Evolutionary conservation across 2,113 vertebrate species (phyloP), one percentile per base, ranked within the genome.

Genomic region (Ia io): DNA sequence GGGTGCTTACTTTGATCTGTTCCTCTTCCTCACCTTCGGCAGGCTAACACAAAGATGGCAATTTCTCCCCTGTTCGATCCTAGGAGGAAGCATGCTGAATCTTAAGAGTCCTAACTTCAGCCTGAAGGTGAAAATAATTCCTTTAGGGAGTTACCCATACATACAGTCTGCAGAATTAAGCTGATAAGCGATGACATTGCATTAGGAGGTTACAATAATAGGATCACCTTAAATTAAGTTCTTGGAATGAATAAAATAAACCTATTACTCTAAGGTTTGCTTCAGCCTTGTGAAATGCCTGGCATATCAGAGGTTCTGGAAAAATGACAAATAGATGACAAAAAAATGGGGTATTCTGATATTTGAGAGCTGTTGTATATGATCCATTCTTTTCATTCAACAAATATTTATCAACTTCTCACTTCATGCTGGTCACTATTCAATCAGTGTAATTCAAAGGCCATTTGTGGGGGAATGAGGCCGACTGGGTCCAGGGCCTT

Each of bases 211-310:
- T 79, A 79, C 88, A 42, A 51, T 92, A 95, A 95, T 93, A 86
- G 67, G 73, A 91, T 97, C 96, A 88, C 69, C 91, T 95, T 97
- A 95, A 95, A 97, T 97, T 94, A 92, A 92, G 82, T 69, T 93
- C 73, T 37, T 35, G 53, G 56, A 94, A 95, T 96, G 96, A 96
- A 92, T 94, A 95, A 95, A 95, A 97, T 90, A 92, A 91, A 88
- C 74, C 94, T 88, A 70, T 95, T 94, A 92, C 67, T 93, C 73
- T 86, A 73, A 95, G 85, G 37, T 94, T 96, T 91, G 90, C 80
- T 44, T 95, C 91, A 65, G 82, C 69, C 88, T 88, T 83, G 44
- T 83, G 88, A 95, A 95, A 95, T 65, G 88, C 63, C 71, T 84
- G 56, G n/a, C 42, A 71, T 63, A 92, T 92, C 44, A 85, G 63